Percentiles rank a stretch among this genome's conserved stretches.
Evolutionary conservation across 2,888 invertebrate species (phyloP).

Genomic region (Drosophila quinaria): DNA sequence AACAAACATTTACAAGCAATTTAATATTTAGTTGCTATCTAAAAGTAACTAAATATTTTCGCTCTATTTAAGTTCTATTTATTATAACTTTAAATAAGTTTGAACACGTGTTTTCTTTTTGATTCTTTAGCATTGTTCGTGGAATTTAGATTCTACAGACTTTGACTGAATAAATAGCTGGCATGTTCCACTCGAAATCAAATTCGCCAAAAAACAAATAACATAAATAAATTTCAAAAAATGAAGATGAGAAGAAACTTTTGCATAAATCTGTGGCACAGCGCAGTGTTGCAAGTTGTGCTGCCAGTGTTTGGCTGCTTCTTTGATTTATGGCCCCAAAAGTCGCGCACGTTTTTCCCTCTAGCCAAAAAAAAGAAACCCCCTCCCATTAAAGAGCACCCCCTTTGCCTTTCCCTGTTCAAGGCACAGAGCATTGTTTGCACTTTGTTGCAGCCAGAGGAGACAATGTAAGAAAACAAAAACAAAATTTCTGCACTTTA

Average conservation of each 20-base stretch:
- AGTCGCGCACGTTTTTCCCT: constrained; percentile 66
- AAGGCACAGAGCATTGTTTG: constrained; percentile 58
- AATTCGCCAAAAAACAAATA: constrained; percentile 32
- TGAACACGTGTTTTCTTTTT: constrained; percentile 16
- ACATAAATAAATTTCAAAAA: constrained; percentile 33
- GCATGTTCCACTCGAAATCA: constrained; percentile 31
- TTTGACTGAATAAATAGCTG: constrained; percentile 1
- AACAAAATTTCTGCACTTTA: constrained; percentile 71
- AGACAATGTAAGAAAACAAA: constrained; percentile 57
- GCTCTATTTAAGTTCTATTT: background rate
- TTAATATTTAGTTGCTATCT: background rate
- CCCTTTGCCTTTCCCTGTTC: background rate
- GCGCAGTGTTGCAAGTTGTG: constrained; percentile 10
- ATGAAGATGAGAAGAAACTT: constrained; percentile 23
- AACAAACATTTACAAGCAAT: background rate
- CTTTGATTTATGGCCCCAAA: constrained; percentile 70
- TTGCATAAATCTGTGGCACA: constrained; percentile 47
- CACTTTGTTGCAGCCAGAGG: constrained; percentile 42
- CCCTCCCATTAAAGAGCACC: too few species aligned
- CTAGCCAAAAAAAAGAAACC: background rate
- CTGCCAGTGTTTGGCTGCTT: constrained; percentile 44
- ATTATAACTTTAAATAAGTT: background rate
- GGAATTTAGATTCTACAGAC: constrained; percentile 4
- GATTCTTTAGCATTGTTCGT: constrained; percentile 1
- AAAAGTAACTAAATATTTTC: background rate